Evolutionary conservation across 1,140 invertebrate genomes (phyloP), one percentile per base, ranked within the genome.

Genomic region (Drosophila nigromelanica): DNA sequence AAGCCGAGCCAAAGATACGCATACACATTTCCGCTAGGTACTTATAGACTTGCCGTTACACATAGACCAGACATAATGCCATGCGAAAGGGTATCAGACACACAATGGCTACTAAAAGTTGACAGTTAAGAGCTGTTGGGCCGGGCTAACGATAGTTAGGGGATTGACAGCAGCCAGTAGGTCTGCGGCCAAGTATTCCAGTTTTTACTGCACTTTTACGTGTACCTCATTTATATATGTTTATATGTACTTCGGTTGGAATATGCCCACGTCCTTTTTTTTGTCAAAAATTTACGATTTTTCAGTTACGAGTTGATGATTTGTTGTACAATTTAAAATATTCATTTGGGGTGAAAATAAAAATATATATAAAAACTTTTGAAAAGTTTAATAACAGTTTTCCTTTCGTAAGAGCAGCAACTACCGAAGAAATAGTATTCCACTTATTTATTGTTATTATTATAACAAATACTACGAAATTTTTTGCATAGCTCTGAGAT

Each of bases 81-180:
- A 75, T 82, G 66, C 75, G 80, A 80, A 86, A 86, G 80, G 73
- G 73, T 80, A 78, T 71, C 75, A 70, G 59, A 73, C 59, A 47
- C 62, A 85, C 78, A 87, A 73, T 78, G 63, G 75, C 63, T 59
- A 81, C 82, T 86, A 87, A 86, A 87, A 78, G 58, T 78, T 56
- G 78, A 76, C 82, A 67, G 78, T 81, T 78, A 80, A 77, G 81
- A 67, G 73, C 73, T 64, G 50, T 68, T 70, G 73, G 74, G 47
- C 63, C 47, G 40, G 63, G 43, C 47, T 61, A 76, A 78, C 54
- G 67, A 39, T 72, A 73, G 80, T 69, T 67, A 56, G 74, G 67
- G 43, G 30, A 33, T 74, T 59, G 58, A 50, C 62, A 35, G 42
- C 60, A 68, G 67, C 69, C 71, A 71, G 58, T 67, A 54, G 62